Evolutionary conservation across 2,888 invertebrate species (phyloP).

Genomic region (Campoletis raptor): DNA sequence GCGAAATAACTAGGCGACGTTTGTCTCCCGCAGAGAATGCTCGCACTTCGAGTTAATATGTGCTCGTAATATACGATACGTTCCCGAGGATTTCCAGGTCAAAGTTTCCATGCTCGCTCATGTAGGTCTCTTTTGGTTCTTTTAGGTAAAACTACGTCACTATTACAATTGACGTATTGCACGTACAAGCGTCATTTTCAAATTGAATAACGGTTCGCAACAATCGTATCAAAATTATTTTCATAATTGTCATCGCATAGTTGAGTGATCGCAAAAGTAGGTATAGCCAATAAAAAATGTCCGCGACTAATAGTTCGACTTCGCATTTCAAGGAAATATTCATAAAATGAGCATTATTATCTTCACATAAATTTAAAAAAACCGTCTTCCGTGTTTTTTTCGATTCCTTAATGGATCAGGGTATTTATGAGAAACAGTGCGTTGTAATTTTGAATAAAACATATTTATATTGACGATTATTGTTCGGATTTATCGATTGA

Average conservation of each 20-base stretch:
- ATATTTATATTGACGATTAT: too few species aligned
- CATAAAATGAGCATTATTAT: not conserved
- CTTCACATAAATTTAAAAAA: not conserved
- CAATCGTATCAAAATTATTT: not conserved
- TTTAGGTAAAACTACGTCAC: constrained; percentile 47
- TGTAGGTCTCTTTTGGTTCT: constrained; percentile 63
- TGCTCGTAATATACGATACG: constrained; percentile 50
- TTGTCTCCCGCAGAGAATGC: not conserved
- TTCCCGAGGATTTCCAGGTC: constrained; percentile 69
- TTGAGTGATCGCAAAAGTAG: constrained; percentile 3
- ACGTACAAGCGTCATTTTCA: constrained; percentile 47
- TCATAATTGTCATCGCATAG: constrained; percentile 2
- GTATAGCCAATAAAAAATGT: not conserved
- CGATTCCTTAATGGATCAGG: too few species aligned
- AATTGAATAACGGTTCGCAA: constrained; percentile 61
- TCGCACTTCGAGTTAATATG: constrained; percentile 16
- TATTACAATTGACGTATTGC: constrained; percentile 52
- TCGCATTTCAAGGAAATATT: not conserved
- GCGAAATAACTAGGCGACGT: constrained; percentile 28
- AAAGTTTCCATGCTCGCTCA: constrained; percentile 69
- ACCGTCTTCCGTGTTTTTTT: too few species aligned
- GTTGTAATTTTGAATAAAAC: too few species aligned
- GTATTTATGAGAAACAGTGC: too few species aligned
- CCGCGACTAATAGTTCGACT: not conserved
- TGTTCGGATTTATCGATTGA: too few species aligned